phyloP scores from a whole-genome alignment of 1,140 invertebrate genomes.

The Macrobrachium nipponense region DNA sequence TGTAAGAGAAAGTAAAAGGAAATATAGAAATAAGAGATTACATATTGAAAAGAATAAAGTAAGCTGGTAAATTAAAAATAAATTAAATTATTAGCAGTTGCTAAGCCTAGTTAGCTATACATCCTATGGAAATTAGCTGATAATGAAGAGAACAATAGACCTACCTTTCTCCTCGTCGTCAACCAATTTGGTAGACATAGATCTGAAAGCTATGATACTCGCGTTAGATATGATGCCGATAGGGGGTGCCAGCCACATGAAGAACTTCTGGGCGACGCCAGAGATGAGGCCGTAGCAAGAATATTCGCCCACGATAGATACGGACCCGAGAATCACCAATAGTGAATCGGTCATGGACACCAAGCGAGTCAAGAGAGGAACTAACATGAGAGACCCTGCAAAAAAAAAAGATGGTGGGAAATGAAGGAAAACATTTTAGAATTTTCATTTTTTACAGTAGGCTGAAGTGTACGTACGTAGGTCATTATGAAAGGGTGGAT shows the following conservation, averaged over 20 bases:
- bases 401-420: background rate
- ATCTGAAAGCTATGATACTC: constrained; percentile 59
- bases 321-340: constrained; percentile 44
- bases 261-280: constrained; percentile 32
- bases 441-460: too few species aligned
- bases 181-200: constrained; percentile 57
- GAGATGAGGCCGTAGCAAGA: constrained; percentile 49
- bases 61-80: too few species aligned
- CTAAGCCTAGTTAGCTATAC: too few species aligned
- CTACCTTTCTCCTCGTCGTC: constrained; percentile 51
- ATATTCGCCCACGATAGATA: constrained; percentile 53
- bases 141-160: background rate
- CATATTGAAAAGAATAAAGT: too few species aligned
- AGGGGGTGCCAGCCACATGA: constrained; percentile 52
- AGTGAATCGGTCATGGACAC: constrained; percentile 37
- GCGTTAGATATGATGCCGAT: constrained; percentile 58
- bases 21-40: too few species aligned
- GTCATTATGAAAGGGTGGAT: too few species aligned
- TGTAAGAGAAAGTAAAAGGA: too few species aligned
- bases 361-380: constrained; percentile 34
- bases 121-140: background rate
- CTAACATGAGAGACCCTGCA: constrained; percentile 53
- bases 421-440: background rate
- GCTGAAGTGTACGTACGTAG: too few species aligned
- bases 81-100: too few species aligned